Percentiles rank a stretch among this genome's conserved stretches.
Conservation (phyloP, 2,888 invertebrate species). For the Hipparchia semele region DNA sequence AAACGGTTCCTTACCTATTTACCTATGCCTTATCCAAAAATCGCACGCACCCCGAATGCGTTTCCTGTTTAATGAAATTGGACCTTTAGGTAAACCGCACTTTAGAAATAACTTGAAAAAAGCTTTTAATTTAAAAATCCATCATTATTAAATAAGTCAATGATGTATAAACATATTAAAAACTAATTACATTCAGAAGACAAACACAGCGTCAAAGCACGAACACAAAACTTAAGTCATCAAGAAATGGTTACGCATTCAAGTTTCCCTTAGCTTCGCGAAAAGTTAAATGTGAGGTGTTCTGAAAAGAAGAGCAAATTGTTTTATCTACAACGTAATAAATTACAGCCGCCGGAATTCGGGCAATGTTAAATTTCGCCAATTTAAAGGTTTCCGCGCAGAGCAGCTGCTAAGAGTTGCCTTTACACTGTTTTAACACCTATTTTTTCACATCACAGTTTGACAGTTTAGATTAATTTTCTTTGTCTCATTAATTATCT, state of each 20-base stretch:
- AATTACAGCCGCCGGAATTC: conserved; percentile 34
- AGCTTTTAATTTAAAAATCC: too few relatives aligned
- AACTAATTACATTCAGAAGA: background rate
- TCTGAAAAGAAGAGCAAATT: conserved; percentile 35
- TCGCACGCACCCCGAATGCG: too few relatives aligned
- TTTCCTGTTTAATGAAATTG: too few relatives aligned
- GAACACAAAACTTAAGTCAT: conserved; percentile 37
- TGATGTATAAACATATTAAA: background rate
- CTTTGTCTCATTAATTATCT: background rate
- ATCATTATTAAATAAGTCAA: too few relatives aligned
- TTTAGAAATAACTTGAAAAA: too few relatives aligned
- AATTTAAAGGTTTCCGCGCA: conserved; percentile 36
- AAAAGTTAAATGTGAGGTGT: conserved; percentile 34
- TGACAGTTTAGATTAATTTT: conserved; percentile 6
- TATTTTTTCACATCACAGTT: background rate
- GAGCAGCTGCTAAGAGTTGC: conserved; percentile 23
- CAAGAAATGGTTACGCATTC: conserved; percentile 35
- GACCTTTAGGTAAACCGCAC: too few relatives aligned
- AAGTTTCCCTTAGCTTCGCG: conserved; percentile 45
- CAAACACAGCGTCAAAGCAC: background rate
- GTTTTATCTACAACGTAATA: conserved; percentile 37
- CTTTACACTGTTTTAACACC: background rate
- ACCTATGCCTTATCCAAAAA: too few relatives aligned
- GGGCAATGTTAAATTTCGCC: conserved; percentile 35
- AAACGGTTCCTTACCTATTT: too few relatives aligned